Evolutionary conservation across 2,888 invertebrate species (phyloP).

Genomic region (Danaus chrysippus): DNA sequence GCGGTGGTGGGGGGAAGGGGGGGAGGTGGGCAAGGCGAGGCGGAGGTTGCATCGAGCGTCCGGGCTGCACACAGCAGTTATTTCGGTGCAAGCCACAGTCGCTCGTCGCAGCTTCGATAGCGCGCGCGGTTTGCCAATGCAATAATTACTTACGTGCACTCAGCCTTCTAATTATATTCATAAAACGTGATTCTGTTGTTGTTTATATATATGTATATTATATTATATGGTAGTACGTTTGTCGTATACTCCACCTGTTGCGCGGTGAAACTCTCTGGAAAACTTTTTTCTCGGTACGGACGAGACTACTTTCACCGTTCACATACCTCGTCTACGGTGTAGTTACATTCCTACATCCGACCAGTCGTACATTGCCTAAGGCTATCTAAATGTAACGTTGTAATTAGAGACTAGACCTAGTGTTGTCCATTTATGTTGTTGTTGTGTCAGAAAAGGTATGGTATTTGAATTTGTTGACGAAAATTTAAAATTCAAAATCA

Average conservation of each 20-base stretch:
- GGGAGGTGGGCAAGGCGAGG: slow-evolving; percentile 40
- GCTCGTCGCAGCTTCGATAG: slow-evolving; percentile 62
- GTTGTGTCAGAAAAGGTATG: slow-evolving; percentile 18
- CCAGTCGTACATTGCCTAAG: slow-evolving; percentile 46
- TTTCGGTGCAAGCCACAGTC: slow-evolving; percentile 77
- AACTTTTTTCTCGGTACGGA: slow-evolving; percentile 72
- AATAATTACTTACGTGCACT: slow-evolving; percentile 47
- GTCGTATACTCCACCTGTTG: slow-evolving; percentile 53
- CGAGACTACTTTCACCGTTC: slow-evolving; percentile 73
- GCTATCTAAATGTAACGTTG: slow-evolving; percentile 29
- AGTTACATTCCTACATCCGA: slow-evolving; percentile 54
- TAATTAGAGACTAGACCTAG: slow-evolving; percentile 24
- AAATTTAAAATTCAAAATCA: slow-evolving; percentile 11
- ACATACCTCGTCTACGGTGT: slow-evolving; percentile 59
- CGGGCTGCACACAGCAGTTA: slow-evolving; percentile 75
- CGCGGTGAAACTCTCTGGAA: slow-evolving; percentile 74
- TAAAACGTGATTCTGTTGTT: slow-evolving; percentile 27
- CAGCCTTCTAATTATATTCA: slow-evolving; percentile 29
- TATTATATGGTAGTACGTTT: slow-evolving; percentile 15
- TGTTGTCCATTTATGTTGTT: slow-evolving; percentile 13
- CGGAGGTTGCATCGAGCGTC: slow-evolving; percentile 67
- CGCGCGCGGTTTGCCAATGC: slow-evolving; percentile 56
- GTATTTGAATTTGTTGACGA: slow-evolving; percentile 15
- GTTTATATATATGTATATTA: slow-evolving; percentile 12
- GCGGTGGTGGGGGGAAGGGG: slow-evolving; percentile 30